Base-by-base conservation (phyloP, 2,113 vertebrate species). In the Ramphastos sulfuratus region DNA sequence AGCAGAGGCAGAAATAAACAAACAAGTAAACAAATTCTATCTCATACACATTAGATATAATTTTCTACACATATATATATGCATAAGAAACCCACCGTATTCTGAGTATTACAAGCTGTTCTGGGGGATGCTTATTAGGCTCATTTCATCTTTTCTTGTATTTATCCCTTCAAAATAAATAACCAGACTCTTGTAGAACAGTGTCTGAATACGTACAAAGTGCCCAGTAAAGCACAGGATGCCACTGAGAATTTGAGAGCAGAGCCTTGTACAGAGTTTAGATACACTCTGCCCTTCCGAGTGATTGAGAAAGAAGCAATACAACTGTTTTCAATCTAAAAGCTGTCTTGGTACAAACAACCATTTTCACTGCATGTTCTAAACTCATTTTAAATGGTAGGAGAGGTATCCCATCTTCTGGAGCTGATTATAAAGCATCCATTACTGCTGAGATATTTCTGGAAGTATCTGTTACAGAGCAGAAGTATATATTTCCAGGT, bases 81-180 rank as follows among this genome's bases (percentile, higher is more conserved):
- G 3, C 20, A 52, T 67, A 67, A 24, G 35, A 83, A 87, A 58
- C 5, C 10, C 35, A 82, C 63, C 79, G 20, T 77, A 76, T 89
- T 95, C 55, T 78, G 92, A 88, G 35, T 31, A 69, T 33, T 73
- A 67, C 37, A 87, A 87, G 54, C 63, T 44, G 82, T 44, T 96
- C 95, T 93, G 81, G 44, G 85, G 63, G 42, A 90, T 91, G 48
- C 9, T 88, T 82, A 92, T 94, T 70, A 93, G 69, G 79, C 70
- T 94, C 73, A 59, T 63, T 96, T 95, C 95, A 90, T 48, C 64
- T 94, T 92, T 79, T 69, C 56, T 92, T 95, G 66, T 84, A 89
- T 96, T 96, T 93, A 61, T 75, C 56, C 72, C 92, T 96, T 75
- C 93, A 95, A 96, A 94, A 91, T 91, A 97, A 91, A 95, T 95